Base-by-base conservation (phyloP, 2,113 vertebrate species). In the Dermatemys mawii region DNA sequence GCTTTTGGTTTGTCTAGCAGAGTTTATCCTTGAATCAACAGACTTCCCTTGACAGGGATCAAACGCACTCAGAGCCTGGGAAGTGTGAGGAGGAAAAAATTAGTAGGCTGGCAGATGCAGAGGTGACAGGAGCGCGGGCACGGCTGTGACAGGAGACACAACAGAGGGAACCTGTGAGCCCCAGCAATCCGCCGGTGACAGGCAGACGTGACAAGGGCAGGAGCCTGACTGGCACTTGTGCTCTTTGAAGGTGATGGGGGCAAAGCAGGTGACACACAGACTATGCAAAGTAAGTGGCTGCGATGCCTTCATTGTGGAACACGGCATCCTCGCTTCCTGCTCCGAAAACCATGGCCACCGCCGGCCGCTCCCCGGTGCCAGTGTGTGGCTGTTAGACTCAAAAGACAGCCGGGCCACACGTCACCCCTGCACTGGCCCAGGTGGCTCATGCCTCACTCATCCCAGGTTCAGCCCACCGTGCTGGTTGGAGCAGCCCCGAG, bases 81-180 rank as follows among this genome's bases (percentile, higher is more conserved):
- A 38, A 75, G 57, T 29, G 24, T 0, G n/a, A n/a, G 4, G 17
- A 57, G 35, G 81, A 46, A 80, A 46, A 80, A 35, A 53, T 49
- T 11, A 35, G 38, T 6, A 0, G 16, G 0, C 10, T 26, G 96
- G 93, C 78, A 46, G 90, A 92, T 86, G 92, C 14, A 0, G 2
- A 67, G 95, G 95, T 93, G 97, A 97, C 82, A 54, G 86, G 53
- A 46, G 6, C 48, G 85, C 91, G 89, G 73, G 89, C 5, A 0
- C 5, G 11, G 49, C 53, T 16, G 24, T 97, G 98, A 98, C 97
- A 97, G 97, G 57, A 90, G 79, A 89, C 88, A 85, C 4, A 24
- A 85, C 67, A 41, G 49, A 53, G 2, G 3, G 83, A 93, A 93
- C 94, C 35, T 5, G 19, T 24, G 49, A 4, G 6, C 6, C 83